These are phyloP conservation scores for Virgularia gustaviana DNA, from an alignment of 92 coral and sea anemone species.

Conservation along the genomic window DNA sequence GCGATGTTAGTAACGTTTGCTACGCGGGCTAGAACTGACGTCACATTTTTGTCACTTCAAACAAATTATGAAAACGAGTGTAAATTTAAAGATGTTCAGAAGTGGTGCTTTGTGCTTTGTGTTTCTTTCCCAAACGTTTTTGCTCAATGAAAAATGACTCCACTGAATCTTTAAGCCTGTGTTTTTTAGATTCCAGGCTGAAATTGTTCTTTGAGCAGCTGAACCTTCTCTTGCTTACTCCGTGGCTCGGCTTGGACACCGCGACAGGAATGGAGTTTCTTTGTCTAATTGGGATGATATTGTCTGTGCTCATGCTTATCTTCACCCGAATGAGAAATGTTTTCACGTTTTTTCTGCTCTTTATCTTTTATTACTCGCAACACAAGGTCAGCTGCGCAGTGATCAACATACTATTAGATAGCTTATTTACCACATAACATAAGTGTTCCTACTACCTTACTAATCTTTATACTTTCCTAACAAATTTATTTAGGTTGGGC, in stretches of 20 bases:
- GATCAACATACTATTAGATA: too few species aligned
- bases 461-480: too few species aligned
- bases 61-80: too few species aligned
- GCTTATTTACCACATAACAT: too few species aligned
- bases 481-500: slow-evolving; percentile 76
- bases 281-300: slow-evolving; percentile 61
- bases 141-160: too few species aligned
- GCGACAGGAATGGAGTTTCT: slow-evolving; percentile 88
- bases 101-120: too few species aligned
- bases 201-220: slow-evolving; percentile 51
- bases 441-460: too few species aligned
- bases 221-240: slow-evolving; percentile 81
- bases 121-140: too few species aligned
- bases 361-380: slow-evolving; percentile 82
- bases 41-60: too few species aligned
- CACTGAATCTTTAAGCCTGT: not conserved
- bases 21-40: too few species aligned
- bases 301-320: slow-evolving; percentile 69
- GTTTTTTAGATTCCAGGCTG: slow-evolving; percentile 13
- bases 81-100: too few species aligned
- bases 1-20: too few species aligned
- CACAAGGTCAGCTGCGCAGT: slow-evolving; percentile 49
- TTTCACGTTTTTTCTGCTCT: slow-evolving; percentile 58
- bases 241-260: slow-evolving; percentile 75
- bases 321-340: slow-evolving; percentile 78